Evolutionary conservation across 2,888 invertebrate species (phyloP), one percentile per base, ranked within the genome.

Genomic region (Sphecodes monilicornis): DNA sequence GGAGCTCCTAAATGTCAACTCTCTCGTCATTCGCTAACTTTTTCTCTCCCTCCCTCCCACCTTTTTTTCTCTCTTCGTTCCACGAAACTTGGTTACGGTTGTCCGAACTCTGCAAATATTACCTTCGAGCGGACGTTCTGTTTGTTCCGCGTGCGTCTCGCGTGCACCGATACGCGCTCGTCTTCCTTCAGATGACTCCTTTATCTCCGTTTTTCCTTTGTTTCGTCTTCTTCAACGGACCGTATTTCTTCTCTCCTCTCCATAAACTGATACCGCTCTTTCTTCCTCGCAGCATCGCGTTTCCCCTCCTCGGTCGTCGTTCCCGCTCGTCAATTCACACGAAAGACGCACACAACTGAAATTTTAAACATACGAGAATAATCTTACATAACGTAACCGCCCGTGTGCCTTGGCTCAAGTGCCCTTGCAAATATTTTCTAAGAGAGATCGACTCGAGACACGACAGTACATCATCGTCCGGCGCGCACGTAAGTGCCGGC

Each of bases 391-490:
- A 85, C 73, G 76, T 22, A 77, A 60, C 60, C 54, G 71, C 72
- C 39, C 75, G 60, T 71, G 87, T 90, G 90, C 89, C 90, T 90
- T 90, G 78, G 68, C 80, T 78, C 57, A 90, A 90, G 88, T 89
- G 90, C 77, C 88, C 87, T 90, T 89, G 82, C 85, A 36, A 78
- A 75, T 72, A n/a, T 85, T 80, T 80, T 76, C 73, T 50, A 77
- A 76, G 70, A 77, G n/a, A 46, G 54, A 77, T 69, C 68, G 54
- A 6, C 43, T 79, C 32, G 18, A 26, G 22, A 13, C 22, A 13
- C 50, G 29, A 76, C 1, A 26, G 11, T 32, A 22, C 72, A 13
- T 46, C 50, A 41, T 71, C 29, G 64, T 76, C 69, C 81, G 60
- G 29, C 16, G 29, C 29, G 81, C 73, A 41, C 54, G 57, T 57